These are phyloP conservation scores for Monarcha castaneiventris DNA, from an alignment of 2,113 vertebrate species.

Conservation along the genomic window DNA sequence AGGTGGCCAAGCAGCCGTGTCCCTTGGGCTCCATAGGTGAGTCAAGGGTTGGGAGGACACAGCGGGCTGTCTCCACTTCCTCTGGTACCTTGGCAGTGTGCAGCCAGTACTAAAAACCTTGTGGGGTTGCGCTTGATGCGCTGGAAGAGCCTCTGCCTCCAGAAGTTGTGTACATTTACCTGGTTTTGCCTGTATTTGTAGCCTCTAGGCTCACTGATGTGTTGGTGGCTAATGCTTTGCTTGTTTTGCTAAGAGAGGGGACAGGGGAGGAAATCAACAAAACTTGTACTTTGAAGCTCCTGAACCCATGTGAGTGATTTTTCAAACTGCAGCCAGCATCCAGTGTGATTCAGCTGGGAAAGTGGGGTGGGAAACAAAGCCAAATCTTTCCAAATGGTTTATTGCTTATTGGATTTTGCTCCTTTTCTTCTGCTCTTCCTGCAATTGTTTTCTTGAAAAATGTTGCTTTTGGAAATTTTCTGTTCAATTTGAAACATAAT, in stretches of 20 bases:
- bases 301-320: not conserved
- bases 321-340: not conserved
- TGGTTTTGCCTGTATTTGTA: not conserved
- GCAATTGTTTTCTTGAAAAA: not conserved
- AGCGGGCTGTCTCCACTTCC: fast-evolving
- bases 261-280: not conserved
- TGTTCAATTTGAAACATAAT: not conserved
- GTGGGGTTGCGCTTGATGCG: not conserved
- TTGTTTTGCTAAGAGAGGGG: not conserved
- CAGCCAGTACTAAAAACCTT: not conserved
- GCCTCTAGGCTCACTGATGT: not conserved
- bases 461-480: not conserved
- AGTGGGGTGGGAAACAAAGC: not conserved
- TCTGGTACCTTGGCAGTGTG: fast-evolving
- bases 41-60: not conserved
- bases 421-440: not conserved
- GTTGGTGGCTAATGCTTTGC: not conserved
- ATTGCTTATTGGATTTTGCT: not conserved
- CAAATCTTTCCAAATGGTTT: not conserved
- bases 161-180: fast-evolving
- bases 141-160: not conserved
- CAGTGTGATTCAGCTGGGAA: not conserved
- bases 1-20: slow-evolving; percentile 84
- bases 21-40: slow-evolving; percentile 89
- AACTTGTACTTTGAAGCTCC: not conserved